Base-by-base conservation (phyloP, 2,888 invertebrate species). In the Napeogenes inachia region DNA sequence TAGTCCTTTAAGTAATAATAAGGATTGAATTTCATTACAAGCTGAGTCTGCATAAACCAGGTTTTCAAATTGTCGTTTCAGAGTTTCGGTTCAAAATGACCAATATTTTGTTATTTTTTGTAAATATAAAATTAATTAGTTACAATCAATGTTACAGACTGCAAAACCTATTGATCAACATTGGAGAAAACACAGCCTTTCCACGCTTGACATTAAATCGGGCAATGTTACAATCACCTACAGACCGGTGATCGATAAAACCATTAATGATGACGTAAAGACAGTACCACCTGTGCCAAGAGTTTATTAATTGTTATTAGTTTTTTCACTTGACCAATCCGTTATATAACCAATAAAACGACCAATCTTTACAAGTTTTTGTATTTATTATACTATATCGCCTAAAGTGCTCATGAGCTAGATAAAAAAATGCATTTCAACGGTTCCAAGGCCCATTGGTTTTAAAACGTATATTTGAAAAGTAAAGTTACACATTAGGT, bases 181-280 rank as follows among this genome's bases (percentile, higher is more conserved):
- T 80, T 99, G 99, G 99, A 94, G 99, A 71, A 99, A 99, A 81
- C 99, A 99, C 82, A 96, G 97, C 0, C 82, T 99, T n/a, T 93
- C 96, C 0, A 91, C 87, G 60, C 89, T 97, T 32, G 93, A 97
- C 75, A 68, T 87, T 0, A 85, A 92, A 13, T 93, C 93, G 4
- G 99, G 99, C 53, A 91, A 95, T 72, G 96, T 98, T 53, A 84
- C 85, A 6, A 93, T 99, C 62, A 90, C 92, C 2, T 99, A 96
- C 87, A 92, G 99, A 74, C 96, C 96, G 6, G 99, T 99, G 12
- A 97, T 99, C 71, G 99, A 99, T 81, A 83, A 92, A 12, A 96
- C 99, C 0, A 86, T 99, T 70, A 94, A 97, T 79, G 89, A 92
- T 54, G 96, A 97, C 78, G 96, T 96, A 62, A 82, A 94, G 58